phyloP scores from a whole-genome alignment of 2,113 vertebrate genomes.

The Pseudorectes ferrugineus region DNA sequence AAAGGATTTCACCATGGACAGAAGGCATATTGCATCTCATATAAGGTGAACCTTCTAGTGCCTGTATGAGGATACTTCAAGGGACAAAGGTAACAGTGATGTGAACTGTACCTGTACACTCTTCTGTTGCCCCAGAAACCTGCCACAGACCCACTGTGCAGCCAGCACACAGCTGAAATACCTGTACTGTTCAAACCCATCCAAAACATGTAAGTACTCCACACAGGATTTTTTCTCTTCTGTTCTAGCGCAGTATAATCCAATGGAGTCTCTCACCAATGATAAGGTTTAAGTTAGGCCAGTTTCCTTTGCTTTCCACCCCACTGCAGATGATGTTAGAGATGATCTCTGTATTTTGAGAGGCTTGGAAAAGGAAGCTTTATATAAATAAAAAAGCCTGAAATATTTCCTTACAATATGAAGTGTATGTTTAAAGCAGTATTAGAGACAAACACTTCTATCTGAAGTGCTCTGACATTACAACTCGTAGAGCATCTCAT shows the following conservation, averaged over 20 bases:
- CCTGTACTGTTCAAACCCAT: not conserved
- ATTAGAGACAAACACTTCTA: not conserved
- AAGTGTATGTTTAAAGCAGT: not conserved
- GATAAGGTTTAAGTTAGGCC: not conserved
- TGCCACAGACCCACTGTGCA: not conserved
- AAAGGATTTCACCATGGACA: not conserved
- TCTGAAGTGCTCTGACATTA: not conserved
- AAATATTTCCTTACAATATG: not conserved
- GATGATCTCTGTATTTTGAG: not conserved
- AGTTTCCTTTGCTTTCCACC: not conserved
- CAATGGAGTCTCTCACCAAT: not conserved
- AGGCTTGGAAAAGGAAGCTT: not conserved
- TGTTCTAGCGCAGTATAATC: not conserved
- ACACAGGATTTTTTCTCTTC: not conserved
- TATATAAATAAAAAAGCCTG: not conserved
- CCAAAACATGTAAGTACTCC: not conserved
- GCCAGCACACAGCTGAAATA: not conserved
- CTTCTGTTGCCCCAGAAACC: not conserved
- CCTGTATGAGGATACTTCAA: not conserved
- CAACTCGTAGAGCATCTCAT: not conserved
- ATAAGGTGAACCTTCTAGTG: not conserved
- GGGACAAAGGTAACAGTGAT: not conserved
- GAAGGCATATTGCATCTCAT: not conserved
- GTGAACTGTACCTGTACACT: fast-evolving
- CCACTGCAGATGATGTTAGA: not conserved